phyloP scores from a whole-genome alignment of 2,113 vertebrate species.

The Brachypodius melanocephalos region DNA sequence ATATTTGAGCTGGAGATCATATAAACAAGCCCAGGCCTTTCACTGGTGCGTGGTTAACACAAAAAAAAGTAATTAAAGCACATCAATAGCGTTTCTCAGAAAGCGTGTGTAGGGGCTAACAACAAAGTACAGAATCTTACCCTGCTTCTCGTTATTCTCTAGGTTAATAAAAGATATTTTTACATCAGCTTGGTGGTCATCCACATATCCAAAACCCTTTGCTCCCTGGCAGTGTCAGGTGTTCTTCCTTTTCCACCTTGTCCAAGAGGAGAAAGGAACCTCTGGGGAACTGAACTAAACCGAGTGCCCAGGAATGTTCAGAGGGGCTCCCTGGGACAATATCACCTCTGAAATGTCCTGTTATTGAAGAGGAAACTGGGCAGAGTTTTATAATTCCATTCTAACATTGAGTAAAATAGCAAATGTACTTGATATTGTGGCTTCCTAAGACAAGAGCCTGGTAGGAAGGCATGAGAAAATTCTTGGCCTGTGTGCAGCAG shows the following conservation, averaged over 20 bases:
- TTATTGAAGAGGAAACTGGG: neutral
- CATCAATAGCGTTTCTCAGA: constrained; percentile 9
- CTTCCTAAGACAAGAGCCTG: neutral
- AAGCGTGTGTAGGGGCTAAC: neutral
- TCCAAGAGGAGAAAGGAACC: neutral
- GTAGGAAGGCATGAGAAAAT: rapidly evolving
- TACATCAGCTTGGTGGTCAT: neutral
- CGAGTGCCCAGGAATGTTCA: neutral
- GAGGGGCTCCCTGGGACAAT: rapidly evolving
- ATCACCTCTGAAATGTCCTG: neutral
- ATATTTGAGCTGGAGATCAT: neutral
- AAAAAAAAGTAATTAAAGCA: constrained; percentile 22
- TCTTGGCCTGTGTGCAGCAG: neutral
- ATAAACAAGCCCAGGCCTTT: constrained; percentile 22
- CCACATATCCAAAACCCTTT: neutral
- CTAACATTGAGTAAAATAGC: neutral
- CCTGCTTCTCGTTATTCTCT: neutral
- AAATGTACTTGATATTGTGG: neutral
- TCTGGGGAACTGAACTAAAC: neutral
- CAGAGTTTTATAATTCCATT: neutral
- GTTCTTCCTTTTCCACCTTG: neutral
- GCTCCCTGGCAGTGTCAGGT: neutral
- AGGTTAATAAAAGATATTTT: neutral
- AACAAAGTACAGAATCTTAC: neutral
- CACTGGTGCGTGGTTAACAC: neutral